Evolutionary conservation across 2,113 vertebrate genomes (phyloP), one percentile per base, ranked within the genome.

Genomic region (Eulacestoma nigropectus): DNA sequence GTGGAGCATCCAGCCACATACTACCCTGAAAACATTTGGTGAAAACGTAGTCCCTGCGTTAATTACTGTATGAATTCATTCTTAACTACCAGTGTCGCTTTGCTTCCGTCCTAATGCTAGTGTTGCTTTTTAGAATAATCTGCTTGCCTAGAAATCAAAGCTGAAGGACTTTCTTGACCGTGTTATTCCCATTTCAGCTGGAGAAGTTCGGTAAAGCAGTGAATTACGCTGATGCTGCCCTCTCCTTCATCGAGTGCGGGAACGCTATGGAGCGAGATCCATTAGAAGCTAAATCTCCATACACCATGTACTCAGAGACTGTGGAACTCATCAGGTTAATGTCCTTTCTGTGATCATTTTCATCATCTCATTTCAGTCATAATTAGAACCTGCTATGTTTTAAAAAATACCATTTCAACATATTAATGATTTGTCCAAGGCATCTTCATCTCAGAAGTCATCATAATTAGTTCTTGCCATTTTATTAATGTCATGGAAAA

Each of bases 301-400:
- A 99, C 83, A 99, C 99, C 87, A 99, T 99, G 99, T 99, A 99
- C 98, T 99, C 99, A 1, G 99, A 99, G 98, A 99, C 99, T 11
- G 99, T 99, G 96, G 99, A 99, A 98, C 99, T 99, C 92, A 99
- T 99, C 98, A 99, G 99, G 99, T 99, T 96, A 98, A 97, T 97
- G 94, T 90, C 95, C 95, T 97, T 97, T 97, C 97, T 95, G 91
- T 91, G 96, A 87, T 97, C 95, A 67, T 97, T 97, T 97, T 97
- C 94, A 87, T 97, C 96, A 97, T 96, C 97, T 98, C 94, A 96
- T 97, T 97, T 98, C 96, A 96, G 92, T 94, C 94, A 67, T 96
- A 98, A 97, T 98, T 98, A 97, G 96, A 98, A 97, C 86, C 94
- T 96, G 95, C 96, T 97, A 77, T 95, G 94, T 97, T 97, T 97